Base-by-base conservation (phyloP, 2,113 vertebrate genomes). In the Salminus brasiliensis region DNA sequence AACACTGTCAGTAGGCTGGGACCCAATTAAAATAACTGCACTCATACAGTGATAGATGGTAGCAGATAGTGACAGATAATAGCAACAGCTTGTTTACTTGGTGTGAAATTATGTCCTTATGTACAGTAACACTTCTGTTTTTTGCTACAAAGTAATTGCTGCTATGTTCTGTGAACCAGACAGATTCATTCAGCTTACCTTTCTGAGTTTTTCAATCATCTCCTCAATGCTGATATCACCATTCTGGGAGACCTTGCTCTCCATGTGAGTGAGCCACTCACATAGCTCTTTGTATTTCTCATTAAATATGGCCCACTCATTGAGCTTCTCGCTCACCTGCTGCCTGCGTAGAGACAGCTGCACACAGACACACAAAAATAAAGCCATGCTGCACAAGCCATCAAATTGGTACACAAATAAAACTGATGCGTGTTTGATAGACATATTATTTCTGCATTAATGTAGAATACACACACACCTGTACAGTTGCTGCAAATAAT, bases 171-270 rank as follows among this genome's bases (percentile, higher is more conserved):
- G 29, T n/a, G 2, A 5, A 10, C n/a, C 8, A 29, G 30, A 45
- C 1, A 29, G 53, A 21, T 63, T 30, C 7, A 25, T 1, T 32
- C 4, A 12, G 43, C 10, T 5, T 94, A 98, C 97, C 97, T 99
- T 99, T 85, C 89, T 94, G 30, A 99, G 96, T 88, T 98, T 98
- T 72, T 99, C 96, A 5, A 98, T 98, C 97, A 98, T 98, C 68
- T 99, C 97, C 85, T 99, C 98, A 18, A 99, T 98, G 90, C 97
- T 96, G 87, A 98, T 92, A 88, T 98, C 97, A 27, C 97, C 96
- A 49, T 97, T 98, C 71, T 98, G 96, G 49, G 96, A 98, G 43
- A 98, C 96, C 78, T 97, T 98, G 92, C 94, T 95, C 87, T 99
- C 98, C 97, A 99, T 99, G 79, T 94, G 94, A 0, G 96, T 97